Base-by-base conservation (phyloP, 2,888 invertebrate genomes). In the Eulithis testata region DNA sequence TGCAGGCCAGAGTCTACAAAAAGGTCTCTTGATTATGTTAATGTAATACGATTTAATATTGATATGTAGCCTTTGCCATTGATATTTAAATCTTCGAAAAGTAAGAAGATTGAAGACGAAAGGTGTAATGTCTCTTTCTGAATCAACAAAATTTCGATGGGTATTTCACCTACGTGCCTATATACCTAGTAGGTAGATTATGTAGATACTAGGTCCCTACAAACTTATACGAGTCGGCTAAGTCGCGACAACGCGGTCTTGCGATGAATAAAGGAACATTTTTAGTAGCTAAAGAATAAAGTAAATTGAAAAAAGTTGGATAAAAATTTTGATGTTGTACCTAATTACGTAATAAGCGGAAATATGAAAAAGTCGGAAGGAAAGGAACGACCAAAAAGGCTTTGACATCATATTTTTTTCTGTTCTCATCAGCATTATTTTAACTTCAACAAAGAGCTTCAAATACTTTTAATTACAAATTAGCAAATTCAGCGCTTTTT, bases 391-490 rank as follows among this genome's bases (percentile, higher is more conserved):
- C 9, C 45, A 27, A 56, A 65, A 68, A 58, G 40, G 37, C 65
- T 55, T 53, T 60, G 55, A 52, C 58, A 45, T 65, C 37, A 58
- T 21, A 57, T 61, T 63, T 37, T 50, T 59, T 66, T 70, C 60
- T 31, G 50, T 62, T 60, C 45, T 63, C 63, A 59, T 69, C 51
- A 63, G 58, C 49, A 69, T 62, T 66, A 65, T 77, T 78, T 80
- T 75, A 72, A 73, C 71, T 72, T 76, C 76, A 81, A 86, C 85
- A 87, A 89, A 85, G 84, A 79, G 82, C 86, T 85, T 79, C 71
- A 77, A 84, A 82, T 79, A 82, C 79, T 88, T 86, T 85, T 86
- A 86, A 88, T 88, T 86, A 83, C 81, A 87, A 88, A 87, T 88
- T 83, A 82, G 82, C 74, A 81, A 84, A 81, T 76, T 82, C 83